phyloP scores from a whole-genome alignment of 2,113 vertebrate species.

The Anthoscopus minutus region DNA sequence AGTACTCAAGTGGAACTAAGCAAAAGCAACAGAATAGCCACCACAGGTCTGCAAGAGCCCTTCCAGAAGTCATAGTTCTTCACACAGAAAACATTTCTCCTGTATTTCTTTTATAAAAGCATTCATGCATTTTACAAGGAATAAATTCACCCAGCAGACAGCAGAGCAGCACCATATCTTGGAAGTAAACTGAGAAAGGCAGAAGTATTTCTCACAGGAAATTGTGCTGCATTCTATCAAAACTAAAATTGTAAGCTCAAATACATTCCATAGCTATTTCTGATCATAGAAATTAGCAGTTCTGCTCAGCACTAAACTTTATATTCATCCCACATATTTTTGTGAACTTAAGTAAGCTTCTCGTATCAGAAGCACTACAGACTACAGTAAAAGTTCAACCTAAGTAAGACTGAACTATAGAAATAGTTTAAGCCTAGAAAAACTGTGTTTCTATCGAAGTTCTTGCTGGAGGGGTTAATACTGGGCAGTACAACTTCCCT shows the following conservation, averaged over 20 bases:
- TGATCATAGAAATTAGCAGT: not conserved
- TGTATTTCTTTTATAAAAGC: not conserved
- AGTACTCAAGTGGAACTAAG: not conserved
- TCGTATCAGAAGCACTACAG: not conserved
- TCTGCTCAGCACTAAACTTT: not conserved
- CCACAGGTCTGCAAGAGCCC: not conserved
- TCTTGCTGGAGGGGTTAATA: not conserved
- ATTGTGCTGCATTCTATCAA: not conserved
- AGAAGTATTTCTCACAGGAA: not conserved
- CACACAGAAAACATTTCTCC: not conserved
- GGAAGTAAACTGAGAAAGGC: not conserved
- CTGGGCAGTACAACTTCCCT: not conserved
- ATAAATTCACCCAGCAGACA: not conserved
- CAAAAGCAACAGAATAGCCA: not conserved
- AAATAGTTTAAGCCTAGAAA: not conserved
- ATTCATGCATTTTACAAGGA: not conserved
- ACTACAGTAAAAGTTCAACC: not conserved
- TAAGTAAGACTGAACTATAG: too few relatives aligned
- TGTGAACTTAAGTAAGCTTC: not conserved
- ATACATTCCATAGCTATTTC: not conserved
- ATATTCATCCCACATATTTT: not conserved
- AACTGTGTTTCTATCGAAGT: not conserved
- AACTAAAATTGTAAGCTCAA: not conserved
- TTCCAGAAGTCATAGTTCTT: not conserved
- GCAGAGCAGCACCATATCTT: not conserved